These are phyloP conservation scores for Leptopilina clavipes DNA, from an alignment of 1,140 invertebrate genomes.

Conservation along the genomic window DNA sequence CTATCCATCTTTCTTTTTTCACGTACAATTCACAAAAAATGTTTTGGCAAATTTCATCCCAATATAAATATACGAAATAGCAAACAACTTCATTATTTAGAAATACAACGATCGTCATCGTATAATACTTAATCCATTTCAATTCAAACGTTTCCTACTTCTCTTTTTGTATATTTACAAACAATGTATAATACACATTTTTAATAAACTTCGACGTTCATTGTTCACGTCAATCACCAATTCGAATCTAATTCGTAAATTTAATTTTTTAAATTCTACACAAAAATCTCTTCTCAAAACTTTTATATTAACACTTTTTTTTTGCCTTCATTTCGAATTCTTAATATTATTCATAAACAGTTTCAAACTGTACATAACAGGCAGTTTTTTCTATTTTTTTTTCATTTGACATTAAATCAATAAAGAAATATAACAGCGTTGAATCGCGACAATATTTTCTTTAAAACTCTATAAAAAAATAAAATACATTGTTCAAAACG, in stretches of 20 bases:
- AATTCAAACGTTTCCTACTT: slow-evolving; percentile 18
- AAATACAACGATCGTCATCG: slow-evolving; percentile 51
- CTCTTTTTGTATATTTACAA: slow-evolving; percentile 17
- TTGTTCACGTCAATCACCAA: background rate
- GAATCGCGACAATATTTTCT: background rate
- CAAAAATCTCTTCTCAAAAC: slow-evolving; percentile 7
- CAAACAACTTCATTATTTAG: slow-evolving; percentile 59
- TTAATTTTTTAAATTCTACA: background rate
- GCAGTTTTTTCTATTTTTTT: slow-evolving; percentile 29
- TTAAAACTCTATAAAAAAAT: slow-evolving; percentile 1
- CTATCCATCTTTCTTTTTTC: slow-evolving; percentile 6
- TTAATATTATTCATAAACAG: slow-evolving; percentile 9
- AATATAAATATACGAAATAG: slow-evolving; percentile 70
- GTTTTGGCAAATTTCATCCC: slow-evolving; percentile 65
- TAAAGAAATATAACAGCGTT: background rate
- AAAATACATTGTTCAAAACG: background rate
- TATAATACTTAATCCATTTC: slow-evolving; percentile 47
- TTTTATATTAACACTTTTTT: background rate
- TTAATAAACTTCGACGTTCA: slow-evolving; percentile 1
- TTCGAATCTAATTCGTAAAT: slow-evolving; percentile 15
- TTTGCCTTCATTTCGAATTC: background rate
- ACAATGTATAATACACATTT: slow-evolving; percentile 32
- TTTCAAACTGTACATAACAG: slow-evolving; percentile 31
- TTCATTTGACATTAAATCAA: slow-evolving; percentile 9
- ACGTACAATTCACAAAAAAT: slow-evolving; percentile 40